A percentile compares a stretch with the other conserved stretches of the same genome.
Conservation (phyloP, 2,113 vertebrate species). For the Varanus salvator region DNA sequence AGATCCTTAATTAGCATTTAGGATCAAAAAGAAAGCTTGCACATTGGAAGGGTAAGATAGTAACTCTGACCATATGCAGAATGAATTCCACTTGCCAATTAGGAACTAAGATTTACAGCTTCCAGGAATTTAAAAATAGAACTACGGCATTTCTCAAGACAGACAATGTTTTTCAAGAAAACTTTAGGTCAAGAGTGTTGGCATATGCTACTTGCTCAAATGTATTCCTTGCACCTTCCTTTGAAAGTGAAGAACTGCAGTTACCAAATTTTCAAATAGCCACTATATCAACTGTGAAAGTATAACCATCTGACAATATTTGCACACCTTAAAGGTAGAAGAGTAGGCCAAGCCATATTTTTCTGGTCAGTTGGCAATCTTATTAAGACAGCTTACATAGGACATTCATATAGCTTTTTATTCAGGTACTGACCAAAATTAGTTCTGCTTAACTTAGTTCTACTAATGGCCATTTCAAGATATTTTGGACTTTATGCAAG, state of each 20-base stretch:
- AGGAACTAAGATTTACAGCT: neutral
- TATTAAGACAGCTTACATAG: neutral
- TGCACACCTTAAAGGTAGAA: neutral
- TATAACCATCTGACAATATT: no score
- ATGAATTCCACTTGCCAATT: no score
- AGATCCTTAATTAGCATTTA: neutral
- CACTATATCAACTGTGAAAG: neutral
- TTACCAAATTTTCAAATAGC: neutral
- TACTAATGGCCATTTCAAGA: neutral
- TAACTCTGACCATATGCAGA: conserved; percentile 5
- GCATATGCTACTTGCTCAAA: conserved; percentile 2
- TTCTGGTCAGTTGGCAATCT: neutral
- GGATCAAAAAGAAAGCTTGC: neutral
- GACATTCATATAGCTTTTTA: neutral
- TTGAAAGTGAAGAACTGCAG: neutral
- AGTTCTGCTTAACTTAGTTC: neutral
- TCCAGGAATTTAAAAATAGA: neutral
- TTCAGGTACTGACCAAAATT: neutral
- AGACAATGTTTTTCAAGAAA: neutral
- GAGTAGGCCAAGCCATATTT: neutral
- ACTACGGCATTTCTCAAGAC: no score
- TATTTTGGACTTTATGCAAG: no score
- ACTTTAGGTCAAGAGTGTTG: conserved; percentile 29
- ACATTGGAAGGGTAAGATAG: neutral
- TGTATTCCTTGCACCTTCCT: neutral